A percentile compares a stretch with the other conserved stretches of the same genome.
Conservation (phyloP, 2,113 vertebrate genomes). For the Triplophysa dalaica region DNA sequence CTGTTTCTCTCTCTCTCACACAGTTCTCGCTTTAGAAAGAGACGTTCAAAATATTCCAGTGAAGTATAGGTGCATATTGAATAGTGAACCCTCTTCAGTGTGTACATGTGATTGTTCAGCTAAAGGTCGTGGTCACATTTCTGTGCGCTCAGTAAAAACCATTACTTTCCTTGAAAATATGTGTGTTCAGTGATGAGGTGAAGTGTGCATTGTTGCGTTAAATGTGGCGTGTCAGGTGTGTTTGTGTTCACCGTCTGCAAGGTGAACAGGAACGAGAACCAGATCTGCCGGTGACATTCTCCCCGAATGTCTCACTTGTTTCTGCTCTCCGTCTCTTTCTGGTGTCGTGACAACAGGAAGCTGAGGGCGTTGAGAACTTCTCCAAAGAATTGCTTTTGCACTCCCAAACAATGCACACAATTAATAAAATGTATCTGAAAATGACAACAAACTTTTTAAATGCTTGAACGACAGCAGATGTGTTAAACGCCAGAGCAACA, state of each 20-base stretch:
- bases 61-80: no score
- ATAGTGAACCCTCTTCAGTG: background rate
- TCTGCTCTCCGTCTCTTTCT: background rate
- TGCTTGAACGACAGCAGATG: no score
- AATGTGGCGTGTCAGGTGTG: constrained; percentile 15
- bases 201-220: constrained; percentile 7
- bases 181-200: background rate
- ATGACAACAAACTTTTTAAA: no score
- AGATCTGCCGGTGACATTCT: background rate
- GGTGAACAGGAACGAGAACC: constrained; percentile 1
- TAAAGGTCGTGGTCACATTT: background rate
- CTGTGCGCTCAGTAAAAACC: background rate
- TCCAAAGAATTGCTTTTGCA: no score
- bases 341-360: background rate
- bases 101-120: background rate
- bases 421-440: background rate
- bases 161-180: constrained; percentile 8
- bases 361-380: background rate
- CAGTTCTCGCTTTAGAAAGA: no score
- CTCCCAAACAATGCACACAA: background rate
- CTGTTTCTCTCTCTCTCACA: no score
- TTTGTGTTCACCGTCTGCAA: background rate
- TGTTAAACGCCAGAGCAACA: no score
- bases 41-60: background rate
- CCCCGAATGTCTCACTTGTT: background rate